phyloP scores from a whole-genome alignment of 2,888 invertebrate species.

The Drepanosiphum platanoidis region DNA sequence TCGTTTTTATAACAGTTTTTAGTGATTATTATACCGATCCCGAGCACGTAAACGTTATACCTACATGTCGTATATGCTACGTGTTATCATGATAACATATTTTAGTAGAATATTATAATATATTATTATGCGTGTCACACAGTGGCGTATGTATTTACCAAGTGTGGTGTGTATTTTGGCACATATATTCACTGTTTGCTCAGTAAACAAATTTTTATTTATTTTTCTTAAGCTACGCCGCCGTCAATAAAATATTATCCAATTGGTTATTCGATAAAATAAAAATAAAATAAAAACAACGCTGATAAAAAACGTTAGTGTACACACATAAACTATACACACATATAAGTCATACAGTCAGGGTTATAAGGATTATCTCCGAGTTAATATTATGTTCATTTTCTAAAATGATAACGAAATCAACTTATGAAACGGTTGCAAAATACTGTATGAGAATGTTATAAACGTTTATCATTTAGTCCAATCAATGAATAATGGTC shows the following conservation, averaged over 20 bases:
- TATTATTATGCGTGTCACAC: not conserved
- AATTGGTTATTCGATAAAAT: not conserved
- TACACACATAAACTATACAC: no score
- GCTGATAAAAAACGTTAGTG: not conserved
- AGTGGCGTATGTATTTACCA: not conserved
- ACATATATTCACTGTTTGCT: not conserved
- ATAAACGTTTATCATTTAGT: not conserved
- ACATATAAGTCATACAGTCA: not conserved
- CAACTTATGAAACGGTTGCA: slow-evolving; percentile 22
- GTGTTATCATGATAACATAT: not conserved
- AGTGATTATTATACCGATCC: not conserved
- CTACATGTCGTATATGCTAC: not conserved
- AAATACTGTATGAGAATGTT: not conserved
- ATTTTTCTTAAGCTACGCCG: not conserved
- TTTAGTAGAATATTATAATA: not conserved
- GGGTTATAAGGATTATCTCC: slow-evolving; percentile 28
- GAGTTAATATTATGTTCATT: not conserved
- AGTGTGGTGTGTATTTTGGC: not conserved
- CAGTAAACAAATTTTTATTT: not conserved
- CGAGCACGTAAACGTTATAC: not conserved
- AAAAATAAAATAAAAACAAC: not conserved
- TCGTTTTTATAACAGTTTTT: not conserved
- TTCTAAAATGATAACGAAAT: slow-evolving; percentile 25
- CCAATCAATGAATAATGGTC: not conserved
- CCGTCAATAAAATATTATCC: not conserved